phyloP scores from a whole-genome alignment of 2,797 vertebrate species.

The Gila robusta region DNA sequence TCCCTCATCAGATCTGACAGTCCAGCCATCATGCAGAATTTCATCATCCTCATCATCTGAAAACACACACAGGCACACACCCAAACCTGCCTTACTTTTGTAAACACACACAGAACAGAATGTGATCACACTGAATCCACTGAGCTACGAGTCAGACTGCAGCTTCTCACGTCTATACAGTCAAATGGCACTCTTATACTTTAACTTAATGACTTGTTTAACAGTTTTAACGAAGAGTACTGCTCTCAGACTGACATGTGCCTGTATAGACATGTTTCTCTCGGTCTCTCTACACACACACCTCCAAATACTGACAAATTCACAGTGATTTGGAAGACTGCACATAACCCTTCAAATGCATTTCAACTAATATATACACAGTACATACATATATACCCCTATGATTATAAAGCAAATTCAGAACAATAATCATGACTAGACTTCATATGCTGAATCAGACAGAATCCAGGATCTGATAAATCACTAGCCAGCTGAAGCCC shows the following conservation, averaged over 20 bases:
- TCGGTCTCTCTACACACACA: not conserved
- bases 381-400: too few relatives aligned
- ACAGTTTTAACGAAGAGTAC: not conserved
- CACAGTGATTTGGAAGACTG: not conserved
- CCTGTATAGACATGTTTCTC: slow-evolving; percentile 4
- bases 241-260: not conserved
- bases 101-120: not conserved
- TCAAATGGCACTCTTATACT: not conserved
- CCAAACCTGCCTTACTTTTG: not conserved
- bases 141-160: not conserved
- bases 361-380: too few relatives aligned
- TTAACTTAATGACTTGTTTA: not conserved
- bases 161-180: not conserved
- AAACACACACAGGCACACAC: not conserved
- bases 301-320: not conserved
- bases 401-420: not conserved
- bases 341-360: not conserved
- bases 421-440: not conserved
- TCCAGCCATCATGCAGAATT: not conserved
- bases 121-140: not conserved
- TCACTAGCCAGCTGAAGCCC: too few relatives aligned
- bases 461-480: too few relatives aligned
- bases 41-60: not conserved
- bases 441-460: not conserved
- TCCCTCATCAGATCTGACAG: not conserved